Base-by-base conservation (phyloP, 2,888 invertebrate species). In the Sesamia inferens region DNA sequence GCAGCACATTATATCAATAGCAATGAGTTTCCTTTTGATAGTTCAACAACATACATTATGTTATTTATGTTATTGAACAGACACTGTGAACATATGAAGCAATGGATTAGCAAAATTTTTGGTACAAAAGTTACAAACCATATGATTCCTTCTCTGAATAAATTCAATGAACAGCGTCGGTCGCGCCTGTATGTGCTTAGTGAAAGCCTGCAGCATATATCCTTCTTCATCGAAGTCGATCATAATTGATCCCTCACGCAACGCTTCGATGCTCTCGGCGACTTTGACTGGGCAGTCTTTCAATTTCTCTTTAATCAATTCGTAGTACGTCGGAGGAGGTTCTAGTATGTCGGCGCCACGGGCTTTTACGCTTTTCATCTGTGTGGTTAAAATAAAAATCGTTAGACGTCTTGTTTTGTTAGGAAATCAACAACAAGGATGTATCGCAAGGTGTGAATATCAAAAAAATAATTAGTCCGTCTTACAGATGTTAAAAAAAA, bases 191-290 rank as follows among this genome's bases (percentile, higher is more conserved):
- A 99, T 97, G 84, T 99, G 99, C 93, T 98, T 99, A 0, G 99
- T 99, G 90, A 99, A 99, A 61, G 99, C 99, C 95, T 99, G 99
- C 80, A 99, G 97, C 90, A 99, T 97, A 93, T 99, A 99, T 0
- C 99, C 99, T 89, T 99, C 97, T 89, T 99, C 99, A 91, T 99
- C 99, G 90, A 98, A 99, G 93, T 99, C 99, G 71, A 99, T 98
- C 80, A 99, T 96, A 85, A 99, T 99, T 89, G 98, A 97, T 78
- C 99, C 95, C 93, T 98, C 97, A 95, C 99, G 96, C 76, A 99
- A 95, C 51, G 97, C 96, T 80, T 98, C 97, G 79, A 99, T 94
- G 85, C 98, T 98, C 94, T 99, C 99, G 6, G 89, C 63, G 3
- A 95, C 88, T 51, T 87, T 97, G 11, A 99, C 97, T 77, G 97